Percentiles rank a stretch among this genome's conserved stretches.
Conservation (phyloP, 2,113 vertebrate genomes). For the Ophthalmolycus amberensis region DNA sequence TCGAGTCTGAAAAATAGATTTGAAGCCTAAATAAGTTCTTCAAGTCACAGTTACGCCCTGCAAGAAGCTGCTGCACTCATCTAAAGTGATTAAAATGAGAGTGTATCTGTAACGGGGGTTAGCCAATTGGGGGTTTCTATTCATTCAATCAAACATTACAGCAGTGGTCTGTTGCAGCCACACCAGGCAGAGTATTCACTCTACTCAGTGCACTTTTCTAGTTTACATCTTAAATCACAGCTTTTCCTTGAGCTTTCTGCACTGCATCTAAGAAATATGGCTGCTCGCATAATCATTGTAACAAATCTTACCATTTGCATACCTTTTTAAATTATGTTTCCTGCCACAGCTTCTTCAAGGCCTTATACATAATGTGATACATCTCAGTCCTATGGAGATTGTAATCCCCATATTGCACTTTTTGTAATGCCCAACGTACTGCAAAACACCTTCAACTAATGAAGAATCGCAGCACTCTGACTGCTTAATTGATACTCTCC, state of each 20-base stretch:
- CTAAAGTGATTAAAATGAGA: too few relatives aligned
- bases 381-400: slow-evolving; percentile 13
- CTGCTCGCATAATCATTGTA: slow-evolving; percentile 45
- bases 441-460: slow-evolving; percentile 24
- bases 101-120: too few relatives aligned
- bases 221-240: slow-evolving; percentile 31
- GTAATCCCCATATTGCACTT: slow-evolving; percentile 5
- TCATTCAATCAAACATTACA: too few relatives aligned
- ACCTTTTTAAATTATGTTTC: slow-evolving; percentile 40
- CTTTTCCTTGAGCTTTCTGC: slow-evolving; percentile 35
- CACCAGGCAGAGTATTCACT: too few relatives aligned
- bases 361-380: slow-evolving; percentile 43
- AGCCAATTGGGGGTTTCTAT: too few relatives aligned
- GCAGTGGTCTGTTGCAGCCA: too few relatives aligned
- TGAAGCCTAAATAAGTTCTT: too few relatives aligned
- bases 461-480: slow-evolving; percentile 42
- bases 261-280: slow-evolving; percentile 3
- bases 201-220: not conserved
- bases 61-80: too few relatives aligned
- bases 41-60: too few relatives aligned
- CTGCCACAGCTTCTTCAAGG: slow-evolving; percentile 38
- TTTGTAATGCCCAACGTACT: slow-evolving; percentile 12
- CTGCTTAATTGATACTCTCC: slow-evolving; percentile 66
- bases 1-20: too few relatives aligned
- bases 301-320: slow-evolving; percentile 45